Evolutionary conservation across 2,888 invertebrate genomes (phyloP), one percentile per base, ranked within the genome.

Genomic region (Reticulitermes lucifugus): DNA sequence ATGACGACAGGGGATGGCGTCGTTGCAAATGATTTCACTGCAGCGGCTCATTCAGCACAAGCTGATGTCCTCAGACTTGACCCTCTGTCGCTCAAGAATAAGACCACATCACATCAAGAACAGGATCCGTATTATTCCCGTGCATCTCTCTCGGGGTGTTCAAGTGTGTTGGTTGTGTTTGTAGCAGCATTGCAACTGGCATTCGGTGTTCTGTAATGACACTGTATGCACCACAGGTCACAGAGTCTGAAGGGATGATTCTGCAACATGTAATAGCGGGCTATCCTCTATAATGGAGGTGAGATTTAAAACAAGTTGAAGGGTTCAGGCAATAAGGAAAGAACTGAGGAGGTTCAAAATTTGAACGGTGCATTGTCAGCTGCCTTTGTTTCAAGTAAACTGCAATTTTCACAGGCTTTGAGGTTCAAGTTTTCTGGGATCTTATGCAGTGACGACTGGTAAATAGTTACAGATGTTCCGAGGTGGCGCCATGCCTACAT

Each of bases 1-100:
- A 90, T 93, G 90, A 91, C 92, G 6, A 92, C 93, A 5, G 92
- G 92, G 3, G 91, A 91, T 84, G 86, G 85, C 14, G 92, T 92
- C 0, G 92, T 91, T n/a, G 91, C 92, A 83, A 86, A 87, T 35
- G 88, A 88, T 70, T 90, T 90, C 86, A 89, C 89, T 25, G 91
- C 90, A 83, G 91, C 92, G 14, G 92, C 92, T 0, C 89, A 90
- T 86, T 89, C 89, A 7, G 92, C 92, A 2, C 89, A 91, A 86
- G 91, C 87, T 7, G 90, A 90, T 85, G 89, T 88, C 25, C 80
- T 89, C 25, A 86, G 87, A 35, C 87, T 90, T 83, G 89, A 90
- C 86, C 89, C 89, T 14, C 83, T 85, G 12, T 88, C 89, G 41
- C 86, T 89, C 60, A 85, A 85, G 59, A 89, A 89, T 87, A 87